Conservation (phyloP, 2,113 vertebrate species). For the Aspiorhynchus laticeps region DNA sequence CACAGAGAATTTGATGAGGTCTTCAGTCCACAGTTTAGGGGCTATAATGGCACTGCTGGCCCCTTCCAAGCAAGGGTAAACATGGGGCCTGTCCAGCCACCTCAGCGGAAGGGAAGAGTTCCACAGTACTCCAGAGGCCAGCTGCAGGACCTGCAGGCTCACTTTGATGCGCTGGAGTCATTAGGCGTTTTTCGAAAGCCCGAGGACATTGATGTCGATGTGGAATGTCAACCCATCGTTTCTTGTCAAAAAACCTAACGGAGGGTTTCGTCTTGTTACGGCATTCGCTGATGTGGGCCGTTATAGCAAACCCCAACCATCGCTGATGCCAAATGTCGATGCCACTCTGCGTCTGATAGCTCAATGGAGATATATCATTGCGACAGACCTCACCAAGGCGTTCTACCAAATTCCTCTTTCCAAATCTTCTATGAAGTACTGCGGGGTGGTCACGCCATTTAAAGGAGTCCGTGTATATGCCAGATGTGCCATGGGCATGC, state of each 20-base stretch:
- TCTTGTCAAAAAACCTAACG: neutral
- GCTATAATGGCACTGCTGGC: neutral
- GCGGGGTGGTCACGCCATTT: too few relatives aligned
- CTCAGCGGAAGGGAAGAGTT: neutral
- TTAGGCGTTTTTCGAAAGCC: neutral
- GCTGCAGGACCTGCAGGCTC: neutral
- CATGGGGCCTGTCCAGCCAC: neutral
- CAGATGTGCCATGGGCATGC: too few relatives aligned
- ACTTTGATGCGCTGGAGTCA: neutral
- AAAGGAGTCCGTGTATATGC: too few relatives aligned
- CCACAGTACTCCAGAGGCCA: neutral
- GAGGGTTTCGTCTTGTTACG: neutral
- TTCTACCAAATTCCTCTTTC: constrained; percentile 1
- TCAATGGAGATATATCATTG: constrained; percentile 6
- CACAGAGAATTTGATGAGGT: neutral
- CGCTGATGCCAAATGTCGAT: neutral
- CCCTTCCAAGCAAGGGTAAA: too few relatives aligned
- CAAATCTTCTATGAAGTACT: too few relatives aligned
- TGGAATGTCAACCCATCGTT: neutral
- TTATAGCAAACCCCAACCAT: neutral
- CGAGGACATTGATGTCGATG: neutral
- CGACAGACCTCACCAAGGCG: neutral
- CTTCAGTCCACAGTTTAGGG: neutral
- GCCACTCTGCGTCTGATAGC: neutral
- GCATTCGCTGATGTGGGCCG: neutral